Base-by-base conservation (phyloP, 1,140 invertebrate genomes). In the Microplitis demolitor region DNA sequence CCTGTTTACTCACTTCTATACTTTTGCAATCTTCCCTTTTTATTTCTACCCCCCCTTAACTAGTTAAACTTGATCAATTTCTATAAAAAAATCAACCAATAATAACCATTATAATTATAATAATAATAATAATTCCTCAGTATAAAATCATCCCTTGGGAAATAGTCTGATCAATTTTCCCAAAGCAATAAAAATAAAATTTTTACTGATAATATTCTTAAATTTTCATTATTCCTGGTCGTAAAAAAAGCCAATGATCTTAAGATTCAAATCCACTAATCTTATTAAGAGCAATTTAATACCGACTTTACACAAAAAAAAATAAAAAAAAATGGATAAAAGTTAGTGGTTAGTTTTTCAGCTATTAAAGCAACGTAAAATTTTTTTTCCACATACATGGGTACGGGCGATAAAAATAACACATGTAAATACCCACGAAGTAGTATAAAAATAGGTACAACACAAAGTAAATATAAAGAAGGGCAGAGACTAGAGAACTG, bases 381-480 rank as follows among this genome's bases (percentile, higher is more conserved):
- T 69, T 58, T 9, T 9, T 45, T 45, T 45, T 45, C 11, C 66
- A 58, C 53, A 50, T 24, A 53, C 53, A 35, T 51, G 33, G 66
- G 35, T 58, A 37, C 13, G 66, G 66, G 53, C 16, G 24, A 58
- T 69, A 69, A 69, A 69, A 56, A 11, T 69, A 69, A 69, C 53
- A 11, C 56, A 69, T 69, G 66, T 69, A 69, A 69, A 69, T 69
- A 35, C 45, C 45, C 13, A 58, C 3, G 39, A 45, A 9, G 39
- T 9, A 9, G 5, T 6, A 45, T 6, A 45, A 45, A 45, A 45
- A 45, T 45, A 11, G 39, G 39, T 45, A 45, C 6, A 9, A 45
- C 6, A 9, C 39, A 45, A 6, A 11, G 39, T 45, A 45, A 13
- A 34, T 35, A 35, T 4, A 24, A 56, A 6, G 34, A n/a, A 37